Evolutionary conservation across 2,888 invertebrate genomes (phyloP).

Genomic region (Hemaris fuciformis): DNA sequence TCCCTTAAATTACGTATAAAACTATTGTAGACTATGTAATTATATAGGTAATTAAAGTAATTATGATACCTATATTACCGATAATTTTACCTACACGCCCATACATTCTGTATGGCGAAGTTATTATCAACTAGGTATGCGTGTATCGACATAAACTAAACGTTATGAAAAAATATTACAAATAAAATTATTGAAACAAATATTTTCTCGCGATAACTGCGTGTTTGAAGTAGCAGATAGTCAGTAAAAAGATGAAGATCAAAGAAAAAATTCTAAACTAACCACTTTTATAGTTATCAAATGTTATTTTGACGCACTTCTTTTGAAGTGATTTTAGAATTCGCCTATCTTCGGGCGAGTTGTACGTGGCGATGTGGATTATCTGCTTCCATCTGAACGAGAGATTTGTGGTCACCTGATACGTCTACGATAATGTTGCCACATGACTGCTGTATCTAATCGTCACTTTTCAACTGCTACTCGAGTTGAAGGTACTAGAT

Average conservation of each 20-base stretch:
- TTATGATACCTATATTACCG: background rate
- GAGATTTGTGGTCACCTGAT: constrained; percentile 57
- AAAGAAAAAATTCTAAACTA: constrained; percentile 16
- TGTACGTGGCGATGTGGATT: constrained; percentile 35
- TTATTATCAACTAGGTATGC: background rate
- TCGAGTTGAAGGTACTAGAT: constrained; percentile 33
- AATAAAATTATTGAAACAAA: background rate
- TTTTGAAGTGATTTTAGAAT: constrained; percentile 40
- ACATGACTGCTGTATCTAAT: constrained; percentile 56
- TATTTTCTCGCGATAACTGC: background rate
- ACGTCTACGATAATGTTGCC: constrained; percentile 43
- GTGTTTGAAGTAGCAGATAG: background rate
- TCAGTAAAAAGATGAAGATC: background rate
- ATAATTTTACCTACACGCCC: too few species aligned
- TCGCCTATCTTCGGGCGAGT: constrained; percentile 31
- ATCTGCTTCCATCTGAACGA: constrained; percentile 38
- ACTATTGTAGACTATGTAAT: background rate
- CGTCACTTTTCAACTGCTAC: constrained; percentile 30
- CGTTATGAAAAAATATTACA: background rate
- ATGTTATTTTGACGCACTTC: constrained; percentile 21
- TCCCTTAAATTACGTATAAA: background rate
- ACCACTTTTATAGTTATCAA: constrained; percentile 10
- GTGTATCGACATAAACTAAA: background rate
- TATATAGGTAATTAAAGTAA: background rate
- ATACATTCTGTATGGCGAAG: background rate